These are phyloP conservation scores for Leptinotarsa haldemani DNA, from an alignment of 2,888 invertebrate genomes.

Conservation along the genomic window DNA sequence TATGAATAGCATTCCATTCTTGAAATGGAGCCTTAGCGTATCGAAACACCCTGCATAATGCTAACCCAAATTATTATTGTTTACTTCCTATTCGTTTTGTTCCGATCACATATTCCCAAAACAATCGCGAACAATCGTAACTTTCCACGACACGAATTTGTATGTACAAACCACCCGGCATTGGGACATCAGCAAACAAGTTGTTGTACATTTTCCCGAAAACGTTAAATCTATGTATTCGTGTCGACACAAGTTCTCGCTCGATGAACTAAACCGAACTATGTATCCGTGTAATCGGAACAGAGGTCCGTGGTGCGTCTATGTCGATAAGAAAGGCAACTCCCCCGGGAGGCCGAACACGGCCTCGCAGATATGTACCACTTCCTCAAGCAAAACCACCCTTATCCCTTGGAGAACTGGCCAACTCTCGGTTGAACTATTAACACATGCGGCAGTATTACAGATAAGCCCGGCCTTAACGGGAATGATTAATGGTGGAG, in stretches of 20 bases:
- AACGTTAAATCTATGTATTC: constrained; percentile 60
- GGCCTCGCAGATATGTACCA: constrained; percentile 64
- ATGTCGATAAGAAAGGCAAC: constrained; percentile 63
- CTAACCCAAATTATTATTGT: too few relatives aligned
- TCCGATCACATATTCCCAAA: background rate
- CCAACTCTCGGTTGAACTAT: constrained; percentile 59
- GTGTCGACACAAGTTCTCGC: constrained; percentile 62
- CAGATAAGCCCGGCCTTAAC: constrained; percentile 52
- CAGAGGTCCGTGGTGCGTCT: constrained; percentile 61
- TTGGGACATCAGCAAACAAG: constrained; percentile 38
- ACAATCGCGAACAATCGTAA: background rate
- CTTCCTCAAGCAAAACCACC: constrained; percentile 62
- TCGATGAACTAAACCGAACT: constrained; percentile 61
- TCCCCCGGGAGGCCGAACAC: constrained; percentile 61
- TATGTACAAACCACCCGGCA: background rate
- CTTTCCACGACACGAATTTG: background rate
- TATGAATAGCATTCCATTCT: too few relatives aligned
- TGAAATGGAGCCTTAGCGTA: too few relatives aligned
- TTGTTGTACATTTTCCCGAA: constrained; percentile 54
- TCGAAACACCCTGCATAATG: too few relatives aligned
- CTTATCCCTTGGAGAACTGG: constrained; percentile 56
- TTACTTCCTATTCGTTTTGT: background rate
- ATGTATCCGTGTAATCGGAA: constrained; percentile 65
- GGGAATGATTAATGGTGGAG: constrained; percentile 57
- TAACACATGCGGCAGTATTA: constrained; percentile 60